These are phyloP conservation scores for Crocidura indochinensis DNA, from an alignment of 2,797 vertebrate genomes.

Conservation along the genomic window DNA sequence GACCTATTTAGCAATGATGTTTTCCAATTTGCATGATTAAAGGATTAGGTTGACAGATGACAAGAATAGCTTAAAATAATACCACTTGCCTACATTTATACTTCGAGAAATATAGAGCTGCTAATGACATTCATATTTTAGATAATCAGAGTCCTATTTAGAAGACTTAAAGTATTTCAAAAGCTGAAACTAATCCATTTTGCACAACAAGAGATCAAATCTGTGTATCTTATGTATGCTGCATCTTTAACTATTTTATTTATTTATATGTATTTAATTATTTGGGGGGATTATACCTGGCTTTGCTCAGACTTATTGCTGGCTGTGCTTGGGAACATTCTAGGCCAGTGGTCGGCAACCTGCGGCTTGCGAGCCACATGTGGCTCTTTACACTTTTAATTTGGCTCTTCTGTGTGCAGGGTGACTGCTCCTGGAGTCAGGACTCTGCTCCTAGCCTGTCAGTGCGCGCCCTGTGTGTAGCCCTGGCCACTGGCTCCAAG, in stretches of 20 bases:
- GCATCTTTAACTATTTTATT: background rate
- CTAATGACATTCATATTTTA: background rate
- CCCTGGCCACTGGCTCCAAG: no score
- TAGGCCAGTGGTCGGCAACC: no score
- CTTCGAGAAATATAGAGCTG: background rate
- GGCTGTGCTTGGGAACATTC: no score
- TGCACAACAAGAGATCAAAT: background rate
- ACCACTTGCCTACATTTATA: background rate
- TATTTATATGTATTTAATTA: no score
- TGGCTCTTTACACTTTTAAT: no score
- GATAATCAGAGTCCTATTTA: background rate
- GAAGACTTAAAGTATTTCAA: background rate
- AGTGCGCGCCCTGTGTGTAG: no score
- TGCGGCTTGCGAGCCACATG: no score
- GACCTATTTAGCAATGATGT: background rate
- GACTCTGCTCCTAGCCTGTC: no score
- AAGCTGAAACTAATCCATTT: background rate
- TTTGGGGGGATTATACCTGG: no score
- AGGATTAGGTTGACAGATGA: background rate
- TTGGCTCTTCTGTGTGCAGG: no score
- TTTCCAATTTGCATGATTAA: constrained; percentile 18
- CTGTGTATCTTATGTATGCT: background rate
- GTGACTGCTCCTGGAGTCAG: no score
- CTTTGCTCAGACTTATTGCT: no score
- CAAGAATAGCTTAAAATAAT: constrained; percentile 2